Conservation (phyloP, 2,888 invertebrate species). For the Pollenia angustigena region DNA sequence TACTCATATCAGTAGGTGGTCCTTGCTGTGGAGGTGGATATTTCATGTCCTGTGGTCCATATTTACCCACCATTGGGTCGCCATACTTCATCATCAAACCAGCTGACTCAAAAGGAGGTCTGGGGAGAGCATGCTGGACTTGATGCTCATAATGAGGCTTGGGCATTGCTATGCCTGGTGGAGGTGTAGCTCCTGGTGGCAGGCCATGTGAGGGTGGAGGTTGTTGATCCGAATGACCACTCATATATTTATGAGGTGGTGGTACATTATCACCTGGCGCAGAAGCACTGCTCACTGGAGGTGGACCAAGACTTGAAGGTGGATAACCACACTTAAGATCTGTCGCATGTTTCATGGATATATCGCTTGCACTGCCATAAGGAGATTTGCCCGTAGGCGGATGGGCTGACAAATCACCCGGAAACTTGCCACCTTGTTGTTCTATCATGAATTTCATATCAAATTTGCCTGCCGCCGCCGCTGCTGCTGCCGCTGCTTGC, state of each 20-base stretch:
- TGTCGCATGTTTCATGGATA: constrained; percentile 82
- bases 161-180: constrained; percentile 82
- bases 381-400: constrained; percentile 77
- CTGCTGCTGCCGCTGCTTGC: constrained; percentile 81
- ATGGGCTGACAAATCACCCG: constrained; percentile 77
- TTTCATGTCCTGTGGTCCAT: constrained; percentile 83
- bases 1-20: constrained; percentile 71
- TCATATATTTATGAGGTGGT: constrained; percentile 61
- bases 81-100: constrained; percentile 84
- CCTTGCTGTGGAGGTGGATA: constrained; percentile 79
- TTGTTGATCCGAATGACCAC: constrained; percentile 66
- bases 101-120: constrained; percentile 82
- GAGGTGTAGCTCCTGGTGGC: constrained; percentile 80
- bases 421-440: constrained; percentile 80
- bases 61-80: constrained; percentile 82
- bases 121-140: constrained; percentile 81
- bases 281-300: constrained; percentile 47
- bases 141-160: constrained; percentile 83
- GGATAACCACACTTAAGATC: constrained; percentile 81
- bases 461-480: constrained; percentile 80
- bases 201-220: constrained; percentile 75
- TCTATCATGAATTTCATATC: constrained; percentile 84
- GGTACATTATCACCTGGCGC: constrained; percentile 68
- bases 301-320: constrained; percentile 74
- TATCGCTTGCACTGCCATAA: constrained; percentile 74